Base-by-base conservation (phyloP, 2,113 vertebrate species). In the Pomatostomus ruficeps region DNA sequence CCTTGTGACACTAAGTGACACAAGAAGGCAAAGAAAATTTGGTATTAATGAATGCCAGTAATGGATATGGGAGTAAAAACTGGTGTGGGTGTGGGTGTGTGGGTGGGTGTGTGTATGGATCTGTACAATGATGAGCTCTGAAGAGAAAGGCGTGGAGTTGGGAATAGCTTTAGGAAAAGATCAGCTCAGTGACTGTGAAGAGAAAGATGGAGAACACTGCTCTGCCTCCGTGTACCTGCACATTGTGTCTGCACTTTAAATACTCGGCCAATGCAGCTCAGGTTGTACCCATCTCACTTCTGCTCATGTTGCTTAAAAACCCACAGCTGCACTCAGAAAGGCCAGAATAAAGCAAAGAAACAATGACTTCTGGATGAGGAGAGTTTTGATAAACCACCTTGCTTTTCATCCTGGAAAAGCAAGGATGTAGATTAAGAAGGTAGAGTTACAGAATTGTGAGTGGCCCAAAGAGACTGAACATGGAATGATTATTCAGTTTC, bases 401-500 rank as follows among this genome's bases (percentile, higher is more conserved):
- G 45, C 42, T 85, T 77, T 74, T 62, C 43, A 82, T 48, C 43
- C 43, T 63, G 51, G 29, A 78, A 89, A 78, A 82, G 18, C 8
- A n/a, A 38, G 33, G 29, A 58, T 78, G 72, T 71, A 46, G 63
- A 49, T 85, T 74, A 38, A 81, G 70, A 78, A 91, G 55, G 38
- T 21, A 71, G 61, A 70, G 51, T 85, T 91, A 62, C 81, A 85
- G 57, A 90, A 51, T 17, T 66, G 59, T 61, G 65, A 95, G 38
- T 45, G 38, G 45, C 25, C 66, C 48, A 59, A 42, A 82, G 91
- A 86, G 68, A 36, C 63, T 65, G 58, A 88, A 91, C 2, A 2
- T 3, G 24, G 54, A 73, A 49, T 62, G 23, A 33, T 87, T 86
- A 58, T 71, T 62, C 55, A 52, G 20, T 80, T 93, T 70, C 65